phyloP scores from a whole-genome alignment of 2,888 invertebrate species.

The Norana najaformis region DNA sequence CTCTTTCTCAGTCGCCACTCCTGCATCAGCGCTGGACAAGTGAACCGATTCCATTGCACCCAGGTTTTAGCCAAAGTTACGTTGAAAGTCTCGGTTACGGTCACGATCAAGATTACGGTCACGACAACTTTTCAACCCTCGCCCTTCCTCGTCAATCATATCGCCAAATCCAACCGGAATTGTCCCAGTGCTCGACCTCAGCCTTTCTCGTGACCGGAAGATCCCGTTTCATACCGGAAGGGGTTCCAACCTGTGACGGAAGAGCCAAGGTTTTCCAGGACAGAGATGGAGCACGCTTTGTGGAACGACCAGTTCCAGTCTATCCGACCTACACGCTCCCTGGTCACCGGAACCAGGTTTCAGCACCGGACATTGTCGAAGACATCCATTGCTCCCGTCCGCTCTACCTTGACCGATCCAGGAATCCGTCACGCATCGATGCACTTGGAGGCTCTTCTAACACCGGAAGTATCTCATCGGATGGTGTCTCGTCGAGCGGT shows the following conservation, averaged over 20 bases:
- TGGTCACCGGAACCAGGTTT: not conserved
- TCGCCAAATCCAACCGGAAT: not conserved
- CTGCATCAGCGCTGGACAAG: conserved; percentile 7
- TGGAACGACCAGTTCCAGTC: not conserved
- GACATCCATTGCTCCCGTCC: not conserved
- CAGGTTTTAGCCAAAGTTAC: not conserved
- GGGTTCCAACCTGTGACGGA: not conserved
- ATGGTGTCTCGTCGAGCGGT: not conserved
- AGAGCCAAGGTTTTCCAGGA: not conserved
- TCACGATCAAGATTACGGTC: not conserved
- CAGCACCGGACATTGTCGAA: not conserved
- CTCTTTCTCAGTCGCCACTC: not conserved
- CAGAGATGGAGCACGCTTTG: conserved; percentile 10
- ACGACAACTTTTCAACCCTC: not conserved
- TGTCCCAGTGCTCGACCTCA: no score
- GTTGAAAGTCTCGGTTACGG: not conserved
- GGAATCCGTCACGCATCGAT: not conserved
- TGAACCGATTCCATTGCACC: not conserved
- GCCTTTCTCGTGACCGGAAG: not conserved
- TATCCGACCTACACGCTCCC: not conserved
- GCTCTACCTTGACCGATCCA: not conserved
- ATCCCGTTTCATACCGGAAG: not conserved
- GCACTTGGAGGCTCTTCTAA: not conserved
- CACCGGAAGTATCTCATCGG: not conserved
- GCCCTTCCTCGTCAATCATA: not conserved